Conservation (phyloP, 2,113 vertebrate species). For the Thunnus maccoyii region DNA sequence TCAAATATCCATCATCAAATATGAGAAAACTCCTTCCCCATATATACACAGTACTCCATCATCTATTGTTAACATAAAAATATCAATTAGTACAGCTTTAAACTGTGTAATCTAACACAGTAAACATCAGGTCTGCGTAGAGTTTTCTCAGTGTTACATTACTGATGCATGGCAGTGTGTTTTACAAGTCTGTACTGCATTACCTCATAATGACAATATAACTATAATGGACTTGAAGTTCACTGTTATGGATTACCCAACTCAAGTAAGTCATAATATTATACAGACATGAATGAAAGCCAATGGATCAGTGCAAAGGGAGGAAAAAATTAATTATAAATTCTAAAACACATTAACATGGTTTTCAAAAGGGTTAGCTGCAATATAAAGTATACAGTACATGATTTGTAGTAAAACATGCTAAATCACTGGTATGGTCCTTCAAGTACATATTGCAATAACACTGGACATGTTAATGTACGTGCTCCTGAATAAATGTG, state of each 20-base stretch:
- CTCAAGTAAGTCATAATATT: too few relatives aligned
- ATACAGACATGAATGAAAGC: too few relatives aligned
- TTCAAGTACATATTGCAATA: neutral
- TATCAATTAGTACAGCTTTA: neutral
- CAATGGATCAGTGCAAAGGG: too few relatives aligned
- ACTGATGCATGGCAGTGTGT: too few relatives aligned
- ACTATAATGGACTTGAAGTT: neutral
- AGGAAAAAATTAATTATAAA: too few relatives aligned
- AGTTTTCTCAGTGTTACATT: neutral
- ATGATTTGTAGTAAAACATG: neutral
- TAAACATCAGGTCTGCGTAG: neutral
- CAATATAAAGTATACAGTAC: neutral
- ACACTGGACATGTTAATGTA: neutral
- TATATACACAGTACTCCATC: neutral
- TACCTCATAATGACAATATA: too few relatives aligned
- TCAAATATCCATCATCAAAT: too few relatives aligned
- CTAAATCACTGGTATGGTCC: neutral
- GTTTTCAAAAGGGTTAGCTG: too few relatives aligned
- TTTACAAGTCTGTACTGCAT: too few relatives aligned
- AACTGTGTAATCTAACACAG: neutral
- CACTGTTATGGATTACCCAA: too few relatives aligned
- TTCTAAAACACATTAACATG: too few relatives aligned
- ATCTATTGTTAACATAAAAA: neutral
- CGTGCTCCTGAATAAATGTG: neutral
- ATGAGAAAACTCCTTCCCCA: neutral